These are phyloP conservation scores for Diachasmimorpha longicaudata DNA, from an alignment of 1,140 invertebrate species.

Conservation along the genomic window DNA sequence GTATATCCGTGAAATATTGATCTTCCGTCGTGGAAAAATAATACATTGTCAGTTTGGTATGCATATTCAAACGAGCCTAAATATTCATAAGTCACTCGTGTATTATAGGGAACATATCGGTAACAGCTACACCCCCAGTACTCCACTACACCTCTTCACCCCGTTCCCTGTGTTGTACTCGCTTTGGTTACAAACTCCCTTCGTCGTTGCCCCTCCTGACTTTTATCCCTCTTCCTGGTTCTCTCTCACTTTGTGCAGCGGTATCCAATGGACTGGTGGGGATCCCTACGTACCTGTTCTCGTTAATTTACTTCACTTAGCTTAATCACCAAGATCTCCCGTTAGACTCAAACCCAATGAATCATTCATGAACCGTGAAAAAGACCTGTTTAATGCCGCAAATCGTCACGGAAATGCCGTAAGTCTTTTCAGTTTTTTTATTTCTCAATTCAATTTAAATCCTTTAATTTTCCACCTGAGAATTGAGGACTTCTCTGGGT, in stretches of 20 bases:
- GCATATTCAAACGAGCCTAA: constrained; percentile 56
- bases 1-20: constrained; percentile 44
- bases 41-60: constrained; percentile 54
- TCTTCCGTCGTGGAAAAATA: constrained; percentile 54
- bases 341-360: constrained; percentile 12
- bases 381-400: constrained; percentile 11
- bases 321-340: constrained; percentile 15
- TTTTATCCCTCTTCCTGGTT: background rate
- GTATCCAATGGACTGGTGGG: background rate
- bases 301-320: constrained; percentile 24
- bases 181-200: background rate
- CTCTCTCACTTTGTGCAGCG: background rate
- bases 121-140: constrained; percentile 9
- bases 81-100: constrained; percentile 54
- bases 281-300: background rate
- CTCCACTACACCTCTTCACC: too few relatives aligned
- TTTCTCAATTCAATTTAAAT: background rate
- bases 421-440: background rate
- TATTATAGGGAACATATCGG: constrained; percentile 24
- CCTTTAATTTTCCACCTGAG: background rate
- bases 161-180: background rate
- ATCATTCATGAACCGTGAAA: constrained; percentile 15
- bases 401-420: constrained; percentile 8
- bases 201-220: too few relatives aligned
- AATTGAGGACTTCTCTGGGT: background rate